Evolutionary conservation across 1,140 invertebrate species (phyloP), one percentile per base, ranked within the genome.

Genomic region (Scylla paramamosain): DNA sequence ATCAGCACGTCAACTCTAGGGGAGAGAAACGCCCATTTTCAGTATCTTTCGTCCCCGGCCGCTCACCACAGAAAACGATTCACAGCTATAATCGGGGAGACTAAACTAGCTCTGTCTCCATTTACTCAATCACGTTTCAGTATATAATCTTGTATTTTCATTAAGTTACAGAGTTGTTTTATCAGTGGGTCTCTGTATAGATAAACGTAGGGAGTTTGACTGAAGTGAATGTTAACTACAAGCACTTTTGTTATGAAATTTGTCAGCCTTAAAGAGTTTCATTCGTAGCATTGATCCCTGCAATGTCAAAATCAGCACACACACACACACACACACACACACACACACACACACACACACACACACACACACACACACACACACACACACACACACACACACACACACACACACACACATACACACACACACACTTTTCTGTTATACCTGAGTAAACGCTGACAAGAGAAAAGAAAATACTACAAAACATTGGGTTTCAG

Each of bases 1-100:
- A 39, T 39, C 39, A 39, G 39, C 39, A 6, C 39, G 39, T 1
- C 6, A 39, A 48, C 52, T 59, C 88, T 89, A 89, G 0, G 88
- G 88, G 7, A 89, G 8, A 45, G 32, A 89, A 89, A 89, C 88
- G 7, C 88, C 88, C 88, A 89, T 89, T 89, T 89, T 89, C 88
- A 46, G 29, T 89, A n/a, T 45, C 88, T 89, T 89, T 89, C 39
- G 88, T 48, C 45, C 16, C 39, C 28, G 39, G 20, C 25, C 39
- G 88, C 32, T 46, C 88, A n/a, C 20, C 88, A 48, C 32, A 89
- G 88, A 89, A 89, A 89, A 67, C 29, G 67, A 7, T 16, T 6
- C 20, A 14, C 28, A 67, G 25, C n/a, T 32, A 12, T 77, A 6
- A 0, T 1, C 0, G 59, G 52, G 67, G 8, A 82, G n/a, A n/a